Evolutionary conservation across 2,113 vertebrate species (phyloP), one percentile per base, ranked within the genome.

Genomic region (Parotia lawesii): DNA sequence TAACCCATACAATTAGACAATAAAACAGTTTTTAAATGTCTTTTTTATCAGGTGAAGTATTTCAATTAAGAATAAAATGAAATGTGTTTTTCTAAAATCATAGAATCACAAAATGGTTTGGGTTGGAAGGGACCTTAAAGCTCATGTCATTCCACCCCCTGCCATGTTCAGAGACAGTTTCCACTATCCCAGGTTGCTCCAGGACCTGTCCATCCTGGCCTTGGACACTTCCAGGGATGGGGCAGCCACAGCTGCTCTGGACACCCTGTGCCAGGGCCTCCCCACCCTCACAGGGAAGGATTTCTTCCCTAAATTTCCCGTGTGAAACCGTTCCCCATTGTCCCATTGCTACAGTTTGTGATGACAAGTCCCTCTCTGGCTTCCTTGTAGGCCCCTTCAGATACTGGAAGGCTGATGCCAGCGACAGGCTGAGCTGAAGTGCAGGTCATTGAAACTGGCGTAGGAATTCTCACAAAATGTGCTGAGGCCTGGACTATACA

Each of bases 171-270:
- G 51, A 20, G 23, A 66, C 33, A 66, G 1, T 5, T 58, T 66
- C 3, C 67, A 58, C 60, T 12, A 2, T 0, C 6, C 67, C 67
- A 73, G 37, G 27, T 0, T 58, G 76, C 15, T 57, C 42, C 51
- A 57, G 37, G 33, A 18, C 35, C 22, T 0, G 0, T 57, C 42
- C 58, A 80, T 1, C 37, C 58, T 51, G 37, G 44, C 18, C 44
- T 44, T 50, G 67, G 22, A 37, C 85, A 65, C 27, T 73, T 16
- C 25, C 44, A 80, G 60, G 58, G 18, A 50, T 51, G 37, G 27
- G 22, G 37, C 37, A 80, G 51, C 31, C 27, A 50, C 37, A 65
- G 58, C 22, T 33, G 1, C 37, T 65, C 44, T 50, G 42, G 66
- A 42, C 6, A 79, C 0, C 42, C 50, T 71, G 37, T 19, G 42